Base-by-base conservation (phyloP, 2,888 invertebrate genomes). In the Heliconius cydno region DNA sequence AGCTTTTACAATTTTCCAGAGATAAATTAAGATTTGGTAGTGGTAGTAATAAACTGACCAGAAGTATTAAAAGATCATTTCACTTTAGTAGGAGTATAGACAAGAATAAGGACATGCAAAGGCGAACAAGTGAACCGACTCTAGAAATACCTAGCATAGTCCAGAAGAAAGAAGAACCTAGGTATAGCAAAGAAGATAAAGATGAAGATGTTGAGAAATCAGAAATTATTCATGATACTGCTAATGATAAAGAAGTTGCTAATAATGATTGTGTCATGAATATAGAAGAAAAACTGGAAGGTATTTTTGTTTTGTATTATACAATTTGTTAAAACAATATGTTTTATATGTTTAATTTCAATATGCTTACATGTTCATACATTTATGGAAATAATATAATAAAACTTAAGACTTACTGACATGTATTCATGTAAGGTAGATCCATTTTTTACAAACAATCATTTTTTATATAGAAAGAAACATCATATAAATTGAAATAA, bases 11-110 rank as follows among this genome's bases (percentile, higher is more conserved):
- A 82, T 95, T 95, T 84, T 95, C 95, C 2, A 90, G 92, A 83
- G 95, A 95, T 75, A 95, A 95, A 85, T 86, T 95, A 2, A 89
- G 94, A 79, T 94, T 95, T 86, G 95, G 91, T 1, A 95, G 95
- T 83, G 93, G 94, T 2, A 92, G 95, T 0, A 95, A 95, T 73
- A 92, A 89, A 85, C 84, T 95, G 66, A 95, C 95, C 0, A 91
- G 94, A 84, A 95, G 95, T 81, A 93, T 95, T 46, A 95, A 95
- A 81, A 89, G 95, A 84, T 95, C 95, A 7, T 94, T 95, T 71
- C 93, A 94, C 82, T 93, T 95, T 82, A 94, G 92, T 81, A 90
- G 91, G 86, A 95, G 93, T 87, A 92, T 92, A 88, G 95, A 95
- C 84, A 95, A 94, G 83, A 93, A 90, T 84, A 95, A 95, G 84